Evolutionary conservation across 2,888 invertebrate species (phyloP).

Genomic region (Nomada lathburiana): DNA sequence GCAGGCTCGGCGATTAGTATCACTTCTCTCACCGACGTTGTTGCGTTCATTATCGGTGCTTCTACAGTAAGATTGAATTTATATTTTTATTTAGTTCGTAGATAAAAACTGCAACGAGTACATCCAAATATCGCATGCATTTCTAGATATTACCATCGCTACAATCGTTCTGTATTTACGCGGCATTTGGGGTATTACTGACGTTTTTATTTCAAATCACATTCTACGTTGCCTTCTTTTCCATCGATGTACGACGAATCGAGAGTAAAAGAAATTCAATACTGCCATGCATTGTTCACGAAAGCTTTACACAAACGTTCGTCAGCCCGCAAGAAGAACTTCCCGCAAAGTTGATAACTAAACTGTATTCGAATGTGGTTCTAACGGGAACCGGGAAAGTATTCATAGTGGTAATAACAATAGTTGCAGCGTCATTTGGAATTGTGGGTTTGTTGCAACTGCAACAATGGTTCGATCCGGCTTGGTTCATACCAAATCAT

Average conservation of each 20-base stretch:
- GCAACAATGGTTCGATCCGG: conserved; percentile 92
- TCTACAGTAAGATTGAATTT: conserved; percentile 87
- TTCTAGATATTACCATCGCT: conserved; percentile 91
- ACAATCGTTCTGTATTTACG: conserved; percentile 93
- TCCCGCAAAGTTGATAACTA: conserved; percentile 87
- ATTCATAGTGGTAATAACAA: conserved; percentile 87
- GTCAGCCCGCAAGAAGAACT: conserved; percentile 86
- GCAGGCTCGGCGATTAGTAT: conserved; percentile 94
- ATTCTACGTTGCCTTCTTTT: conserved; percentile 92
- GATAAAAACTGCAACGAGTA: not conserved
- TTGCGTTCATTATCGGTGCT: conserved; percentile 92
- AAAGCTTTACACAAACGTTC: conserved; percentile 85
- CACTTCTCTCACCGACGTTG: conserved; percentile 92
- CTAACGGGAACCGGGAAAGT: conserved; percentile 89
- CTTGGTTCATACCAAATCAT: conserved; percentile 91
- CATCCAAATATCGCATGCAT: conserved; percentile 8
- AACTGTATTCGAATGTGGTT: conserved; percentile 88
- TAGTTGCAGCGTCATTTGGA: conserved; percentile 87
- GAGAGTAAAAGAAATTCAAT: conserved; percentile 88
- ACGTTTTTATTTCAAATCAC: conserved; percentile 91
- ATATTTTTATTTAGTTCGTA: not conserved
- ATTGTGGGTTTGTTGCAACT: conserved; percentile 87
- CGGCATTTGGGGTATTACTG: conserved; percentile 90
- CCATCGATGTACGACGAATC: conserved; percentile 89
- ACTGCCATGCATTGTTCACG: conserved; percentile 88